A percentile compares a stretch with the other conserved stretches of the same genome.
Evolutionary conservation across 2,888 invertebrate genomes (phyloP).

Genomic region (Steinernema scapterisci): DNA sequence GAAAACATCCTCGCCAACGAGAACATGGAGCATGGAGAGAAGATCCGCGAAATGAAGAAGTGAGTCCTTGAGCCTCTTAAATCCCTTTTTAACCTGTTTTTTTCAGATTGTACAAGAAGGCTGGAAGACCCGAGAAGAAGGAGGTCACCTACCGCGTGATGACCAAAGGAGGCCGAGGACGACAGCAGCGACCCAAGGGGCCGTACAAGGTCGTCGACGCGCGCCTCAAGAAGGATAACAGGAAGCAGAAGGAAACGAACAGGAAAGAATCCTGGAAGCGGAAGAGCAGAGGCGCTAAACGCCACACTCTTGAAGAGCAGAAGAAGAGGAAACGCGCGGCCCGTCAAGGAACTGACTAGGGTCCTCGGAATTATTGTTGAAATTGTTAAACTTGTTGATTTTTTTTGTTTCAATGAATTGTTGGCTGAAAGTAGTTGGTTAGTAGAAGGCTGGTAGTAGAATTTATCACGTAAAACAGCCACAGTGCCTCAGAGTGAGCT

Average conservation of each 20-base stretch:
- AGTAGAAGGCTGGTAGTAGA: no score
- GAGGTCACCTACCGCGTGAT: slow-evolving; percentile 91
- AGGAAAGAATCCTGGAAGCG: slow-evolving; percentile 7
- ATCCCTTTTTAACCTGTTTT: background rate
- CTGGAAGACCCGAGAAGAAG: slow-evolving; percentile 76
- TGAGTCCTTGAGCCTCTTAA: slow-evolving; percentile 38
- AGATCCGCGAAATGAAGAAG: slow-evolving; percentile 70
- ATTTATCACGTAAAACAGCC: no score
- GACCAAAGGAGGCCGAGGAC: slow-evolving; percentile 74
- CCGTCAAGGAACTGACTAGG: slow-evolving; percentile 23
- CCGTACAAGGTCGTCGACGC: slow-evolving; percentile 57
- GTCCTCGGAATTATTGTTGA: background rate
- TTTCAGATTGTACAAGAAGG: slow-evolving; percentile 80
- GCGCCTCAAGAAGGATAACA: slow-evolving; percentile 41
- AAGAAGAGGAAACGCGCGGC: slow-evolving; percentile 21
- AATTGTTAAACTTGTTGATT: slow-evolving; percentile 27
- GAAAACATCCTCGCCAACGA: slow-evolving; percentile 78
- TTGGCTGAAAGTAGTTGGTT: no score
- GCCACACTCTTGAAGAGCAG: background rate
- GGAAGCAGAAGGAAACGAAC: slow-evolving; percentile 8
- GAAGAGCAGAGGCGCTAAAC: background rate
- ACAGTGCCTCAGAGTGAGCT: no score
- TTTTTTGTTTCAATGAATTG: slow-evolving; percentile 4
- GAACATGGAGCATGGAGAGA: slow-evolving; percentile 90
- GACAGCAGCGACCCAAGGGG: slow-evolving; percentile 55